Evolutionary conservation across 2,113 vertebrate species (phyloP).

Genomic region (Sapayoa aenigma): DNA sequence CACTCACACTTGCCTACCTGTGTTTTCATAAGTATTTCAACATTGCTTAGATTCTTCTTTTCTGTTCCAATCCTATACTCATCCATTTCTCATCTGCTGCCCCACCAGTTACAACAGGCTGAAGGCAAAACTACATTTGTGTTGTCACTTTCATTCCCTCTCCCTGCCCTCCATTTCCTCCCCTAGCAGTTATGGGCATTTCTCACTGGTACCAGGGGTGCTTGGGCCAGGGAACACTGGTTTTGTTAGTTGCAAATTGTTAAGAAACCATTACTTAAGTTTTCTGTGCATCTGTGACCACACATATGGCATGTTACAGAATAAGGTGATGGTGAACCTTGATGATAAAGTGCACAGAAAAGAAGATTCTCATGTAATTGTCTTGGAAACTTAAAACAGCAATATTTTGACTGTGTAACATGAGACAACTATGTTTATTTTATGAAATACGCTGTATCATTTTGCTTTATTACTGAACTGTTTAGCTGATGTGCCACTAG

Average conservation of each 20-base stretch:
- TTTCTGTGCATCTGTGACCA: neutral
- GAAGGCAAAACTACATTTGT: neutral
- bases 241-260: neutral
- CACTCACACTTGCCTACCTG: neutral
- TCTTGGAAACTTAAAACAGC: neutral
- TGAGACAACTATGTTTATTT: neutral
- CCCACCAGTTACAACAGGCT: neutral
- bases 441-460: neutral
- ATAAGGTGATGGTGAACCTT: neutral
- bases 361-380: neutral
- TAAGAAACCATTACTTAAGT: neutral
- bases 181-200: neutral
- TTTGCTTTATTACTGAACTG: neutral
- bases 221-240: accelerated
- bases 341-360: neutral
- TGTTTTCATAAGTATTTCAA: neutral
- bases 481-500: neutral
- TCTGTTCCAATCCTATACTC: neutral
- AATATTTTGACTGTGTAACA: neutral
- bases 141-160: neutral
- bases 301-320: neutral
- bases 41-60: neutral
- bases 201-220: neutral
- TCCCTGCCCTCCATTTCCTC: accelerated
- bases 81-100: neutral